phyloP scores from a whole-genome alignment of 2,888 invertebrate species.

The Rotaria sp. region DNA sequence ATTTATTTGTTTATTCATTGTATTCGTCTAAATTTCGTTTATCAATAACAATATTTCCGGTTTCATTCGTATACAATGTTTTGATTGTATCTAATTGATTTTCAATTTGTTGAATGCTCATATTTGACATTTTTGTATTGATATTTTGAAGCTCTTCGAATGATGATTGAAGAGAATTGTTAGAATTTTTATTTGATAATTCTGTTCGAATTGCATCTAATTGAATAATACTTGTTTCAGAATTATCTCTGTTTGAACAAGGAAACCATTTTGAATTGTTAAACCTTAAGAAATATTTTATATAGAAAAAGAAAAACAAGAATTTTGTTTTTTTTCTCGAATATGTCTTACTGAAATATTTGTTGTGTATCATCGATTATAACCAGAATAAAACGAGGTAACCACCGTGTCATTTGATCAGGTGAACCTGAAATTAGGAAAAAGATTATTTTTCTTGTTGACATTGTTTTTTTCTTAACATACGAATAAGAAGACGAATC shows the following conservation, averaged over 20 bases:
- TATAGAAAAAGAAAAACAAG: neutral
- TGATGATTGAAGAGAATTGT: no score
- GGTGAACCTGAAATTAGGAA: neutral
- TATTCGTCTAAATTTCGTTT: neutral
- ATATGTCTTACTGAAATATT: neutral
- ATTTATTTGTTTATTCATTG: neutral
- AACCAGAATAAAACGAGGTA: neutral
- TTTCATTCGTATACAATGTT: neutral
- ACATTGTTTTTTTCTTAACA: neutral
- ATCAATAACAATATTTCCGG: neutral
- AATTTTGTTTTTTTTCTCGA: neutral
- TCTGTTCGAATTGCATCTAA: neutral
- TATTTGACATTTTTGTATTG: no score
- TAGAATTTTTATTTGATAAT: neutral
- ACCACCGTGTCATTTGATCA: conserved; percentile 1
- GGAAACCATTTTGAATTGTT: neutral
- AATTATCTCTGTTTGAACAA: neutral
- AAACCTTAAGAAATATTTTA: neutral
- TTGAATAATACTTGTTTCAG: neutral
- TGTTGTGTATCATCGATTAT: neutral
- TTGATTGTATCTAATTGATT: neutral
- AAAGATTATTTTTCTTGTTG: neutral
- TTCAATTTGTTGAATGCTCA: neutral
- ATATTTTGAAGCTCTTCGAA: no score
- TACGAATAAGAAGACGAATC: neutral